Evolutionary conservation across 2,113 vertebrate species (phyloP), one percentile per base, ranked within the genome.

Genomic region (Erinaceus europaeus): DNA sequence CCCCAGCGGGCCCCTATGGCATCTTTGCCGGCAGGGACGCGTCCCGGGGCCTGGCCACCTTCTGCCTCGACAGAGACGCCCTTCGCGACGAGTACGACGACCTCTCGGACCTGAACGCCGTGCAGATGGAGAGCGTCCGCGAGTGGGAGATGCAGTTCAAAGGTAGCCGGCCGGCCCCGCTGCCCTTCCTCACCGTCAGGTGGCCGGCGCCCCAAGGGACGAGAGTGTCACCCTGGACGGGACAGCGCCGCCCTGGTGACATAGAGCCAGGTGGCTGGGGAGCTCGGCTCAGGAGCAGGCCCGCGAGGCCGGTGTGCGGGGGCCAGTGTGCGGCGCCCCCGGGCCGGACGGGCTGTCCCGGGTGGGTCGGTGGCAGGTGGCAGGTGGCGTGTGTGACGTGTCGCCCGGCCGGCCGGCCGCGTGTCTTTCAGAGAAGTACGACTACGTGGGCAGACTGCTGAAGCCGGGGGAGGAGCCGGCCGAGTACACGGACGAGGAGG

Each of bases 61-160:
- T 99, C 96, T 99, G 99, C 96, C 97, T 99, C 97, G 99, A 99
- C 96, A 99, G 98, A 93, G 98, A 98, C 81, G 98, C 98, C 71
- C 98, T 99, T 93, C 97, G 97, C 96, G 99, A 99, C 95, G 98
- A 99, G 92, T 99, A 99, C 61, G 99, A 99, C 90, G 99, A 99
- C 96, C 96, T 99, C 94, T 99, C 99, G 1, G 99, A 99, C 96
- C 98, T 99, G 97, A 99, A 97, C 78, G 99, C 99, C 79, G 99
- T 99, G 80, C 99, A 99, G 94, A 99, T 99, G 99, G 99, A 99
- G 97, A 99, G 99, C 84, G 98, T 99, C 78, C 97, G 99, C 96
- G 99, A 99, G 96, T 99, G 99, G 99, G 99, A 99, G 97, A 99
- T 99, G 99, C 99, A 99, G 96, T 99, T 99, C 96, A 98, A 98